phyloP scores from a whole-genome alignment of 2,797 vertebrate species.

The Kryptolebias ocellatus region DNA sequence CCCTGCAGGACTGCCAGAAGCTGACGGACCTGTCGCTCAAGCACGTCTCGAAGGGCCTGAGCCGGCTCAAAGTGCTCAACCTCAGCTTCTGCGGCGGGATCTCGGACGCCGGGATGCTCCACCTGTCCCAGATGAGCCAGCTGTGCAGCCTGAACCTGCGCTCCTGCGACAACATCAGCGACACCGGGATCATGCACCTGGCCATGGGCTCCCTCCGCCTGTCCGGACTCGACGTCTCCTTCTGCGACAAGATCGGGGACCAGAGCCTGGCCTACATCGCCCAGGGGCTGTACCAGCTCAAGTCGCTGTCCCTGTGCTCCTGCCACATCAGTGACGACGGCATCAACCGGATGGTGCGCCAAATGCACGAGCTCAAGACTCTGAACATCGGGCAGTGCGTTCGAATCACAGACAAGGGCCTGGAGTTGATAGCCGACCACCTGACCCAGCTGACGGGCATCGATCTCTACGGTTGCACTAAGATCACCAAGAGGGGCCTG shows the following conservation, averaged over 20 bases:
- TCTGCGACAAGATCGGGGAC: constrained; percentile 98
- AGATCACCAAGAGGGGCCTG: constrained; percentile 96
- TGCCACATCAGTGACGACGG: constrained; percentile 98
- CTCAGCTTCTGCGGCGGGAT: constrained; percentile 98
- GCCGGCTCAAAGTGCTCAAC: constrained; percentile 93
- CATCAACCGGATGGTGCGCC: constrained; percentile 97
- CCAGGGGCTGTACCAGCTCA: constrained; percentile 94
- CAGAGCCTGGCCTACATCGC: constrained; percentile 98
- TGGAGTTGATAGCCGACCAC: constrained; percentile 97
- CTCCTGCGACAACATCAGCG: constrained; percentile 98
- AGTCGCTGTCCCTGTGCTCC: constrained; percentile 95
- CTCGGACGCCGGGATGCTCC: constrained; percentile 95
- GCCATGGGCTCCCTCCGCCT: constrained; percentile 95
- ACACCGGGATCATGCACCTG: constrained; percentile 97
- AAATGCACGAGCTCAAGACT: constrained; percentile 96
- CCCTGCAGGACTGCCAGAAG: constrained; percentile 98
- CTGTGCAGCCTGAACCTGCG: constrained; percentile 94
- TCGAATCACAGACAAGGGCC: constrained; percentile 96
- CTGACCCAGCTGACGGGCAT: constrained; percentile 96
- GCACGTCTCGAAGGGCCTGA: constrained; percentile 94
- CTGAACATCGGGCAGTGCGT: constrained; percentile 98
- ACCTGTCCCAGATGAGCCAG: constrained; percentile 96
- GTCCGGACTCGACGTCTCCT: constrained; percentile 93
- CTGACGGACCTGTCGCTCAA: constrained; percentile 95
- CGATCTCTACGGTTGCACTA: constrained; percentile 96